phyloP scores from a whole-genome alignment of 2,888 invertebrate genomes.

The Alcis repandata region DNA sequence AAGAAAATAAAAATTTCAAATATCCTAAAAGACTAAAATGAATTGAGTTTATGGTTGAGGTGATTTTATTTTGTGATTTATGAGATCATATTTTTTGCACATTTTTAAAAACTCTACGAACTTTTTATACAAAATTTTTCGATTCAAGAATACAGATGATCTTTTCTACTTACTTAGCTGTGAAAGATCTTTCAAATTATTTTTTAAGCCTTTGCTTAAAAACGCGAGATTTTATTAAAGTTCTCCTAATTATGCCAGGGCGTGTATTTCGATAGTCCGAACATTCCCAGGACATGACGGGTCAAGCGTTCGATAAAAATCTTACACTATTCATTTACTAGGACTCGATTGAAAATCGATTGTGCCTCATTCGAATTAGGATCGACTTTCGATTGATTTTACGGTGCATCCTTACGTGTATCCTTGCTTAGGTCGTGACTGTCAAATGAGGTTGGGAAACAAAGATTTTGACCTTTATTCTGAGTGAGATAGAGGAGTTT shows the following conservation, averaged over 20 bases:
- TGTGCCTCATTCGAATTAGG: slow-evolving; percentile 40
- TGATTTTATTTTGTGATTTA: not conserved
- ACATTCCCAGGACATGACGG: slow-evolving; percentile 83
- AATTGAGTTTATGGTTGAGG: not conserved
- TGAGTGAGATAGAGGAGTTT: slow-evolving; percentile 38
- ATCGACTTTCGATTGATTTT: slow-evolving; percentile 52
- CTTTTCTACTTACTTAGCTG: too few species aligned
- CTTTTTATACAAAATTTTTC: too few species aligned
- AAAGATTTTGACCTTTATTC: slow-evolving; percentile 48
- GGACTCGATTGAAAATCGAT: slow-evolving; percentile 50
- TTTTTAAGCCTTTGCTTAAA: not conserved
- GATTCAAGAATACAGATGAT: too few species aligned
- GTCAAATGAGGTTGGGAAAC: slow-evolving; percentile 55
- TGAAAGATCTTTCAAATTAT: too few species aligned
- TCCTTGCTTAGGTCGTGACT: slow-evolving; percentile 82
- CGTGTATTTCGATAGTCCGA: slow-evolving; percentile 64
- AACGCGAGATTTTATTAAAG: not conserved
- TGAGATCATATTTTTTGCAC: not conserved
- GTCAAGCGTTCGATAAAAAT: slow-evolving; percentile 80
- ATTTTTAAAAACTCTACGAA: too few species aligned
- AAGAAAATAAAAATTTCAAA: not conserved
- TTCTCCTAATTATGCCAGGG: slow-evolving; percentile 35
- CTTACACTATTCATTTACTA: slow-evolving; percentile 71
- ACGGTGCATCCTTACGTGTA: slow-evolving; percentile 68
- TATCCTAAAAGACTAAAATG: not conserved